Conservation (phyloP, 2,113 vertebrate species). For the Natator depressus region DNA sequence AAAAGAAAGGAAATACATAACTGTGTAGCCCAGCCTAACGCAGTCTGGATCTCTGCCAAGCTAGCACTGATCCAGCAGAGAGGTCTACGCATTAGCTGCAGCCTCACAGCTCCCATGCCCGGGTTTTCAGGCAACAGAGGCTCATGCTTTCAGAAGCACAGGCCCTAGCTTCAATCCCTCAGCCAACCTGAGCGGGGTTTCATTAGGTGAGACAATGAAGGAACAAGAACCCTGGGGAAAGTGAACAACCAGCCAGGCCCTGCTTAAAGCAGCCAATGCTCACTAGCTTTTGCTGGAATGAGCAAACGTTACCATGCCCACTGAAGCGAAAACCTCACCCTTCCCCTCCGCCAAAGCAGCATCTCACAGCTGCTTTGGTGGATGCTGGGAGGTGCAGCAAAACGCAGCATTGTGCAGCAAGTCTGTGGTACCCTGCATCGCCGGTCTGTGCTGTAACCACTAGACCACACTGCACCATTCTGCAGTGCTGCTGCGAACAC, state of each 20-base stretch:
- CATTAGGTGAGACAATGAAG: not conserved
- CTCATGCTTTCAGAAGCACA: not conserved
- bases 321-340: not conserved
- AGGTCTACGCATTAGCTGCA: not conserved
- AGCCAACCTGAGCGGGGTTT: not conserved
- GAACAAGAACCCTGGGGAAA: not conserved
- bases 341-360: rapidly evolving
- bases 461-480: not conserved
- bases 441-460: not conserved
- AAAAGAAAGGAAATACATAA: slow-evolving; percentile 38
- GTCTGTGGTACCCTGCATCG: not conserved
- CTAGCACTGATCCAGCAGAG: not conserved
- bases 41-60: not conserved
- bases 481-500: not conserved
- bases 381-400: not conserved
- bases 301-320: not conserved
- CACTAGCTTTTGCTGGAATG: not conserved
- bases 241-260: not conserved
- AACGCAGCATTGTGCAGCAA: not conserved
- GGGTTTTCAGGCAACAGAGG: not conserved
- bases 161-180: not conserved
- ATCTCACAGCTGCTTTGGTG: not conserved
- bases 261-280: too few species aligned
- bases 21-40: not conserved
- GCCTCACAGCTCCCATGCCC: not conserved